Evolutionary conservation across 2,888 invertebrate species (phyloP), one percentile per base, ranked within the genome.

Genomic region (Drosophila paramelanica): DNA sequence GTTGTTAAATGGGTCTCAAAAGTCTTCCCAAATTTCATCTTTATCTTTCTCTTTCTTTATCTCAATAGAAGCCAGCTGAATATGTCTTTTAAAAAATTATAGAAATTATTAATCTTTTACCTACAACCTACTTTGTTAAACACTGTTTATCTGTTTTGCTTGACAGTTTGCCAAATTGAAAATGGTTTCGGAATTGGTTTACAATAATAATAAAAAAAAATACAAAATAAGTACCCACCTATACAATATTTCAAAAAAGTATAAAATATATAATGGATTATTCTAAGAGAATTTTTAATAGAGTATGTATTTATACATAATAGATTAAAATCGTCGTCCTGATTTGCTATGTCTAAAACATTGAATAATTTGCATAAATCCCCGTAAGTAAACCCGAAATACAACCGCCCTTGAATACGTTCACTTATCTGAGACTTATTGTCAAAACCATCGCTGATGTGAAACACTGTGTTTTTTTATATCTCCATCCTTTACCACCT

Each of bases 21-120:
- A 93, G 98, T 98, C 92, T 99, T 98, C 0, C 98, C 97, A 92
- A 99, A 99, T 94, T 98, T 99, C 99, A 99, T 99, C 3, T 14
- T n/a, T 41, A 3, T 10, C 4, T 27, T 8, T 23, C 23, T n/a
- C n/a, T n/a, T n/a, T n/a, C n/a, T n/a, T n/a, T 52, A 17, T 39
- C 23, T 20, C 23, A 33, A 23, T 43, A 13, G 45, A 10, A 6
- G 5, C 17, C 27, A 38, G 13, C 17, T 10, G 13, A 17, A 11
- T 13, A 38, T 3, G 17, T 31, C 10, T 3, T 25, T 33, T 3
- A 31, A 31, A 31, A 11, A 14, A 14, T 14, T 42, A 10, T 31
- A 11, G 33, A 53, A 14, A 14, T 14, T 41, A 41, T 25, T 8
- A 25, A 17, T 36, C 14, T 36, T 31, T 5, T 36, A 5, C 13